A percentile compares a stretch with the other conserved stretches of the same genome.
Evolutionary conservation across 2,113 vertebrate genomes (phyloP).

Genomic region (Sula dactylatra): DNA sequence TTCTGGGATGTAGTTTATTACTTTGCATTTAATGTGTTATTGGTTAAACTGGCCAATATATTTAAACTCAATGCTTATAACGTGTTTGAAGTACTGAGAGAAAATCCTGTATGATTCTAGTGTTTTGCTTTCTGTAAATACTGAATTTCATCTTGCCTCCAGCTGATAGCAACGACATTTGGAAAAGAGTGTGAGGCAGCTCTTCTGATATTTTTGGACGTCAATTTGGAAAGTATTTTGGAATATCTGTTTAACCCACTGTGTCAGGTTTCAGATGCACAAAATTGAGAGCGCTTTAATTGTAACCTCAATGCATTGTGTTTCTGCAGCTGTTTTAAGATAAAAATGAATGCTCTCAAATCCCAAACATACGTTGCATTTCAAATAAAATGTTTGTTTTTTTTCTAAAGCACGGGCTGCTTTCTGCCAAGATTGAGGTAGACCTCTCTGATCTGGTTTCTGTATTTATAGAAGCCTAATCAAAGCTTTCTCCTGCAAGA

Average conservation of each 20-base stretch:
- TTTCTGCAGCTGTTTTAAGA: conserved; percentile 32
- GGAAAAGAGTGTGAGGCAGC: neutral
- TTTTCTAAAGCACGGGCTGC: neutral
- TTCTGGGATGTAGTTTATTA: neutral
- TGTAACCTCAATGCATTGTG: neutral
- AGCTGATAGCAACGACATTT: neutral
- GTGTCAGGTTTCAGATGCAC: neutral
- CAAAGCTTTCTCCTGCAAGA: conserved; percentile 18
- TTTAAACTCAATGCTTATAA: neutral
- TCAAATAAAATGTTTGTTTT: neutral
- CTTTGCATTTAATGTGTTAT: neutral
- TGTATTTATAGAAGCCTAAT: conserved; percentile 47
- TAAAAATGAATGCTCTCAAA: neutral
- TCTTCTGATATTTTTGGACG: conserved; percentile 25
- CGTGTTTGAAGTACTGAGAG: neutral
- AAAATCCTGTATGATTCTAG: neutral
- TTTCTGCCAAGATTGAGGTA: conserved; percentile 51
- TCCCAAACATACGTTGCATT: neutral
- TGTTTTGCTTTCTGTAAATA: neutral
- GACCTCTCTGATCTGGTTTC: conserved; percentile 29
- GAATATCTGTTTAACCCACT: conserved; percentile 9
- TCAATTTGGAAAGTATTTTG: neutral
- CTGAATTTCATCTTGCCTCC: neutral
- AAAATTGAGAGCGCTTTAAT: neutral
- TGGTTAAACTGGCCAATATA: neutral